Base-by-base conservation (phyloP, 1,140 invertebrate genomes). In the Sesamia nonagrioides region DNA sequence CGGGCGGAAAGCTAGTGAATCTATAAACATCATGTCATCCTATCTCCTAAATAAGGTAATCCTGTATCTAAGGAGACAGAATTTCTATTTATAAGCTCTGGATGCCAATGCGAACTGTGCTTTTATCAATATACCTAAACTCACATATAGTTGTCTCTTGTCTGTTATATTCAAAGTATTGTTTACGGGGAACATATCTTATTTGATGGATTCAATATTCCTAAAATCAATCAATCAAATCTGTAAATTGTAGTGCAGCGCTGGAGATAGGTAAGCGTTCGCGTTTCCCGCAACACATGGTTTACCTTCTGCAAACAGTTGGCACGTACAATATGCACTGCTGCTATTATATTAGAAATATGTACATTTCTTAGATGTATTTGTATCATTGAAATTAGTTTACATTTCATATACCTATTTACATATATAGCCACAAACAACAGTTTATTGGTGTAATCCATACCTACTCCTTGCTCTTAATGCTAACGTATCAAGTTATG, bases 211-310 rank as follows among this genome's bases (percentile, higher is more conserved):
- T 63, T 63, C 35, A 63, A 1, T 27, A 40, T 63, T 61, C 58
- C 8, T 63, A 63, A 42, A 63, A 63, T 42, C 35, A 63, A 63
- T 63, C 60, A 40, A 63, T 63, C 60, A 18, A 63, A 42, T 63
- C 35, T 35, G 17, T 40, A 17, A 42, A 42, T 63, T n/a, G 6
- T 18, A 11, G n/a, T 63, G n/a, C 54, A 56, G 17, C 27, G 9
- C 33, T 15, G n/a, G 60, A 37, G 60, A 61, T 37, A 61, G 60
- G n/a, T n/a, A n/a, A n/a, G 5, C 5, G 7, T 8, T 8, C 27
- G 18, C 3, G 8, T 5, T 37, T 40, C 8, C 35, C 15, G 9
- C 37, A 17, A 63, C 8, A 18, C n/a, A 63, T n/a, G 35, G 35
- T 63, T 63, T 63, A 35, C 60, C 33, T 18, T 40, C n/a, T 40